A percentile compares a stretch with the other conserved stretches of the same genome.
Evolutionary conservation across 2,888 invertebrate genomes (phyloP).

Genomic region (Coenonympha arcania): DNA sequence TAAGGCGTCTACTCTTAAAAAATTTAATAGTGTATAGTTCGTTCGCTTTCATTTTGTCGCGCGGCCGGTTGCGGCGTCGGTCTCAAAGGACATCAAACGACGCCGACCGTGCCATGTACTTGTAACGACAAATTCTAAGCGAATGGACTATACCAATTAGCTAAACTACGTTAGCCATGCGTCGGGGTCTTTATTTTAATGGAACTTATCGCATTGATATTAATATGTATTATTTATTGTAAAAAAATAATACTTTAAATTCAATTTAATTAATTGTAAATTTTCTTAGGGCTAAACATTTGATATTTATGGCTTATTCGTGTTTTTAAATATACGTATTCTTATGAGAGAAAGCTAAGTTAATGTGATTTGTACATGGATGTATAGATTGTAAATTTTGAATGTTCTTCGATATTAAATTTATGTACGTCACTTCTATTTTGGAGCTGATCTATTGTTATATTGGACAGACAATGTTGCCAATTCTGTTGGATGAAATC

Average conservation of each 20-base stretch:
- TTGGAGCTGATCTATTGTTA: background rate
- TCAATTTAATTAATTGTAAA: constrained; percentile 10
- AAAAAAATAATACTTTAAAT: background rate
- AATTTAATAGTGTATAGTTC: no score
- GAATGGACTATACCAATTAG: no score
- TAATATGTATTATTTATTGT: constrained; percentile 15
- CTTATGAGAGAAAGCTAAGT: background rate
- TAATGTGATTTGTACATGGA: background rate
- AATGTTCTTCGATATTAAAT: background rate
- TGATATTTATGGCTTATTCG: constrained; percentile 14
- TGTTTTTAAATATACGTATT: constrained; percentile 10
- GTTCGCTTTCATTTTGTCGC: no score
- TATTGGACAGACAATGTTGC: no score
- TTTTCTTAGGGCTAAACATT: constrained; percentile 8
- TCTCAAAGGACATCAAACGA: no score
- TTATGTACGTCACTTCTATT: constrained; percentile 5
- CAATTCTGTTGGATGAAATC: no score
- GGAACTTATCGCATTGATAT: background rate
- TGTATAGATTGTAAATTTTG: background rate
- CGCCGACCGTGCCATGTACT: no score
- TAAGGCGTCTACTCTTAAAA: no score
- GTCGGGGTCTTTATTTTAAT: background rate
- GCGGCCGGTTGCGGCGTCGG: no score
- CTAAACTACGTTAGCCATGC: background rate
- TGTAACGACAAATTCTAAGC: no score